Percentiles rank a stretch among this genome's conserved stretches.
Evolutionary conservation across 1,140 invertebrate genomes (phyloP).

Genomic region (Aphis craccivora): DNA sequence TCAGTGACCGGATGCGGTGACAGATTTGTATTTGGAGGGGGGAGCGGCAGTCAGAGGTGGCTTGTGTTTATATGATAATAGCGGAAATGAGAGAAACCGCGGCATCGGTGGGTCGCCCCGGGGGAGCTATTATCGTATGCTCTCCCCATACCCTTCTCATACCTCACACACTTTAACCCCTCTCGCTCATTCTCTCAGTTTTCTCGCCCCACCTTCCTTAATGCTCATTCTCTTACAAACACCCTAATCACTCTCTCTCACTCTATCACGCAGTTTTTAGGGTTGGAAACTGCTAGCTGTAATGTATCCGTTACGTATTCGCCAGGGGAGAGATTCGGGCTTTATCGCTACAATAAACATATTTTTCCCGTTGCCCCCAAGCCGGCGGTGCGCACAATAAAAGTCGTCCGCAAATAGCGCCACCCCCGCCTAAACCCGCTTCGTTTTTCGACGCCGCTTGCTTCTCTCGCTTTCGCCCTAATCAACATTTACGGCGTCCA

Average conservation of each 20-base stretch:
- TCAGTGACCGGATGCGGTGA: neutral
- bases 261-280: neutral
- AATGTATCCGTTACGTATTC: neutral
- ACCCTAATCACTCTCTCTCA: too few relatives aligned
- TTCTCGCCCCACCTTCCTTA: too few relatives aligned
- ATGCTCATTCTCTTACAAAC: too few relatives aligned
- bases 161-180: too few relatives aligned
- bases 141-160: neutral
- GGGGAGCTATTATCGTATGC: conserved; percentile 52
- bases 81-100: neutral
- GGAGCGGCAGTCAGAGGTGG: neutral
- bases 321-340: neutral
- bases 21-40: neutral
- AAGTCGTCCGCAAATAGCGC: conserved; percentile 4
- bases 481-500: conserved; percentile 57
- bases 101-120: neutral
- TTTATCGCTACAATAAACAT: conserved; percentile 50
- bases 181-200: too few relatives aligned
- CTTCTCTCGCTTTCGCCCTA: neutral
- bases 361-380: conserved; percentile 27
- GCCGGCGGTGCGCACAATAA: conserved; percentile 4
- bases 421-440: too few relatives aligned
- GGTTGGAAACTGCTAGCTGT: neutral
- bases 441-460: neutral
- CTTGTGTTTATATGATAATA: neutral